Conservation (phyloP, 2,113 vertebrate species). For the Tauraco erythrolophus region DNA sequence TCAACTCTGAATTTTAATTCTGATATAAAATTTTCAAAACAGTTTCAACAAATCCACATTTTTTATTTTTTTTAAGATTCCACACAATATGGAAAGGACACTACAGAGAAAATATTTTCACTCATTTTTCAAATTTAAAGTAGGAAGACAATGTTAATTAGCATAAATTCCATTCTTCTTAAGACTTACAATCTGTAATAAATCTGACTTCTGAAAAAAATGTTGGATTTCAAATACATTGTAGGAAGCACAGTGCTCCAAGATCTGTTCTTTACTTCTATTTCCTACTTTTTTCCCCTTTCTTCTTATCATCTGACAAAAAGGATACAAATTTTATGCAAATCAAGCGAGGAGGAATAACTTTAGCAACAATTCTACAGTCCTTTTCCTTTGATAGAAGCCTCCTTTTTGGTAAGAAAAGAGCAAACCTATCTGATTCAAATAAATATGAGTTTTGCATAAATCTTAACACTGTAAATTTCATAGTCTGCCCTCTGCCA, state of each 20-base stretch:
- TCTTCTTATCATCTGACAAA: background rate
- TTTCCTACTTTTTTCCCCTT: background rate
- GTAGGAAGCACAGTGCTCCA: background rate
- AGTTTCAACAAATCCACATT: too few species aligned
- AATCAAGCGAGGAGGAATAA: background rate
- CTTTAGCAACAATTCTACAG: background rate
- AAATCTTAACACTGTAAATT: background rate
- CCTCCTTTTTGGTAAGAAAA: background rate
- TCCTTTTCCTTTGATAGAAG: background rate
- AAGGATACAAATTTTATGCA: background rate
- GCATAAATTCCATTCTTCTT: background rate
- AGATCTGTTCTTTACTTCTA: background rate
- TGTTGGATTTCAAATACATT: background rate
- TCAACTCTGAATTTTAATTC: background rate
- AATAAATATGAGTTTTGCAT: background rate
- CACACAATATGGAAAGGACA: background rate
- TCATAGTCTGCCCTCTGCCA: background rate
- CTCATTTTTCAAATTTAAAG: background rate
- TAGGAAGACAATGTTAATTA: background rate
- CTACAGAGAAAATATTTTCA: background rate
- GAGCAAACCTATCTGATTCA: background rate
- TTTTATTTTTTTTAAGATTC: background rate
- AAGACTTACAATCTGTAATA: background rate
- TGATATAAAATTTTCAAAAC: background rate
- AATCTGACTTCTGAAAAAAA: background rate